A percentile compares a stretch with the other conserved stretches of the same genome.
phyloP scores from a whole-genome alignment of 2,113 vertebrate species.

The Pollachius pollachius region DNA sequence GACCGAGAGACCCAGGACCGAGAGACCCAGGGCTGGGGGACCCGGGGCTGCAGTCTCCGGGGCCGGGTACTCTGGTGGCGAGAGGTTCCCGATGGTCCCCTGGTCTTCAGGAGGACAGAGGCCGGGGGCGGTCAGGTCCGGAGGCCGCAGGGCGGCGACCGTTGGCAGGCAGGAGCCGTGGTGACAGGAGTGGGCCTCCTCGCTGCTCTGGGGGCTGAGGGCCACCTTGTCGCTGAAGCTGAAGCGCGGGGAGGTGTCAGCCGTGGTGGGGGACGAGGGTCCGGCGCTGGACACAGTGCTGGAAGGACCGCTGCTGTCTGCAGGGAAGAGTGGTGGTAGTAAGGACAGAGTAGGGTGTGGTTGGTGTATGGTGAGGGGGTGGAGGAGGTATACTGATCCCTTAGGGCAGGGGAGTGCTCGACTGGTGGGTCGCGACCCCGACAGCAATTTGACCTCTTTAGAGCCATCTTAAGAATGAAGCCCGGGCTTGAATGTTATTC shows the following conservation, averaged over 20 bases:
- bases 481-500: too few species aligned
- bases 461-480: too few species aligned
- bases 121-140: constrained; percentile 10
- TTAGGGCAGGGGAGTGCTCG: not conserved
- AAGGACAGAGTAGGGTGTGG: not conserved
- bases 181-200: constrained; percentile 72
- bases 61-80: not conserved
- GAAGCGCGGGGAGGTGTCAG: constrained; percentile 84
- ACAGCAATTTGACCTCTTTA: too few species aligned
- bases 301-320: constrained; percentile 97
- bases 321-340: constrained; percentile 38
- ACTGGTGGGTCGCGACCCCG: too few species aligned
- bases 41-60: too few species aligned
- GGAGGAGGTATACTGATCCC: too few species aligned
- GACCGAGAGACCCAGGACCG: too few species aligned
- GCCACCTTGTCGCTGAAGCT: constrained; percentile 84
- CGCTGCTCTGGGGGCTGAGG: constrained; percentile 75
- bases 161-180: constrained; percentile 39
- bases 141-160: constrained; percentile 4
- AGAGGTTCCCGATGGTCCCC: constrained; percentile 21
- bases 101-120: constrained; percentile 9
- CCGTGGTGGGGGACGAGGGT: constrained; percentile 86
- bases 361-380: not conserved
- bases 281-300: constrained; percentile 94
- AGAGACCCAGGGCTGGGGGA: too few species aligned